Conservation (phyloP, 2,888 invertebrate species). For the Caenorhabditis sp. region DNA sequence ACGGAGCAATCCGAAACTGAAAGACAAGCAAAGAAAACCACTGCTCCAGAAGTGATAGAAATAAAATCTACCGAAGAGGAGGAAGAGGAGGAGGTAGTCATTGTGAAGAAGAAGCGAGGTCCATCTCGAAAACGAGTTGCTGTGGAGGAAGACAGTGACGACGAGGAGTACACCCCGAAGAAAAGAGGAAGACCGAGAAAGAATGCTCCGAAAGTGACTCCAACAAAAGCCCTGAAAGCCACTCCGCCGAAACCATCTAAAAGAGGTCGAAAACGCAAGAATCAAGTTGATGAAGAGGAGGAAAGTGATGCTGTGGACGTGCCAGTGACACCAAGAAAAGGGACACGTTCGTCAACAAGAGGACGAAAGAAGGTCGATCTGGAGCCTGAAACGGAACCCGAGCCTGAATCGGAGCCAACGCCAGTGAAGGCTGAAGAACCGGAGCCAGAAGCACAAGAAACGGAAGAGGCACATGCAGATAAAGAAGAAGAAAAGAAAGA, state of each 20-base stretch:
- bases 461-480: constrained; percentile 11
- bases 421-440: constrained; percentile 10
- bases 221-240: not conserved
- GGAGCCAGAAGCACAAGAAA: not conserved
- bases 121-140: not conserved
- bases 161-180: constrained; percentile 43
- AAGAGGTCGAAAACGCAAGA: constrained; percentile 7
- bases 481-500: not conserved
- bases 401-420: not conserved
- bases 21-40: too few relatives aligned
- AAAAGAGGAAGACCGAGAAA: not conserved
- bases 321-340: not conserved
- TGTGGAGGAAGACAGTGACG: constrained; percentile 7
- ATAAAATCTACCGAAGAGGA: not conserved
- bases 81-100: not conserved
- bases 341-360: not conserved
- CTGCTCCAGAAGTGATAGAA: not conserved
- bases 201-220: not conserved
- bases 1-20: too few relatives aligned
- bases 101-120: not conserved
- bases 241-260: not conserved
- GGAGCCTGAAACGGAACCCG: not conserved
- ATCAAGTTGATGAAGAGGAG: not conserved
- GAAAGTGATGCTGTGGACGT: not conserved
- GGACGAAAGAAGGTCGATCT: not conserved